Evolutionary conservation across 2,113 vertebrate genomes (phyloP).

Genomic region (Carlito syrichta): DNA sequence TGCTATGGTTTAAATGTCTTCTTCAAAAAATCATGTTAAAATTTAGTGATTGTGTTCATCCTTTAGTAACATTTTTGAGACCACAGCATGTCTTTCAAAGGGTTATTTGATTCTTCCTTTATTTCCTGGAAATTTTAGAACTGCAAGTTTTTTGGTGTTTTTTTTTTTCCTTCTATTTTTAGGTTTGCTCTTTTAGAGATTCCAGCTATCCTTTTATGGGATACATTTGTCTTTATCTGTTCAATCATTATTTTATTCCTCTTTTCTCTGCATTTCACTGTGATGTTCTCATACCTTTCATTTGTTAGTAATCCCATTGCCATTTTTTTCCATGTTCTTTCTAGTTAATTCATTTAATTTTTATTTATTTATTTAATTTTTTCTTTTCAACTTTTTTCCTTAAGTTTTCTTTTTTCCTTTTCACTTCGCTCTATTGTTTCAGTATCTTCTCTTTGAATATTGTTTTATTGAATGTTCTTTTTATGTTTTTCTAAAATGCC

Average conservation of each 20-base stretch:
- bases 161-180: too few relatives aligned
- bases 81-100: background rate
- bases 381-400: background rate
- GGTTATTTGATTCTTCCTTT: background rate
- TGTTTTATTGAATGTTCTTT: background rate
- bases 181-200: background rate
- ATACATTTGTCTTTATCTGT: background rate
- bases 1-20: too few relatives aligned
- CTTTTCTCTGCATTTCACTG: background rate
- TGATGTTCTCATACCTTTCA: background rate
- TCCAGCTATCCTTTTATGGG: background rate
- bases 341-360: background rate
- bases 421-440: background rate
- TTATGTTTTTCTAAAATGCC: background rate
- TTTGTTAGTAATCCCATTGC: background rate
- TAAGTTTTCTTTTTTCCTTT: background rate
- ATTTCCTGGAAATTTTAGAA: background rate
- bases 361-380: background rate
- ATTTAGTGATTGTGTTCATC: background rate
- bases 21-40: too few relatives aligned
- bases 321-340: background rate
- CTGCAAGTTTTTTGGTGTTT: background rate
- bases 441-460: background rate
- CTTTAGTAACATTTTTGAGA: background rate
- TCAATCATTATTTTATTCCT: background rate